phyloP scores from a whole-genome alignment of 2,888 invertebrate species.

The Spialia ferax region DNA sequence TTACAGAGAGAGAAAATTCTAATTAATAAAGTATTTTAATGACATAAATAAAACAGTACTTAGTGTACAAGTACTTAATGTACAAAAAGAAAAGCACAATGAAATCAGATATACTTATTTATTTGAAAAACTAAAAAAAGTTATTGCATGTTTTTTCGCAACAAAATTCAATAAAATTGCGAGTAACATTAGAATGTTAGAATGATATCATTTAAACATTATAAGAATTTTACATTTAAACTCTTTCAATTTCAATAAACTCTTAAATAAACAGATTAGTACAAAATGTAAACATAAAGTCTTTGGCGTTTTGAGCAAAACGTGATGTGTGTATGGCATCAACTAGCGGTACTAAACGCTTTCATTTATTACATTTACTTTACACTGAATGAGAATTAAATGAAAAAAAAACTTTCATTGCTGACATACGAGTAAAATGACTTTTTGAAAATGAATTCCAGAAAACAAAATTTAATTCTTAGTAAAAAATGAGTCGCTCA shows the following conservation, averaged over 20 bases:
- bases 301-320: slow-evolving; percentile 85
- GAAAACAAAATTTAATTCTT: too few relatives aligned
- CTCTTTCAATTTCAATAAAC: slow-evolving; percentile 21
- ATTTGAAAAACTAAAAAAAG: neutral
- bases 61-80: slow-evolving; percentile 5
- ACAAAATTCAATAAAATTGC: neutral
- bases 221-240: slow-evolving; percentile 12
- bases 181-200: neutral
- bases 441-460: too few relatives aligned
- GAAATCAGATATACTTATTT: too few relatives aligned
- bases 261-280: slow-evolving; percentile 23
- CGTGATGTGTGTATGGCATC: slow-evolving; percentile 69
- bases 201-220: slow-evolving; percentile 12
- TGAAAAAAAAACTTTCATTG: neutral
- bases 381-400: slow-evolving; percentile 34
- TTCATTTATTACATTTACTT: slow-evolving; percentile 51
- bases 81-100: neutral
- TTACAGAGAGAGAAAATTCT: neutral
- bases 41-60: neutral
- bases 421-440: too few relatives aligned
- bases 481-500: too few relatives aligned
- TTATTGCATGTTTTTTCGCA: neutral
- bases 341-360: slow-evolving; percentile 75
- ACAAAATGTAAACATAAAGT: slow-evolving; percentile 49
- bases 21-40: neutral